Percentiles rank a stretch among this genome's conserved stretches.
These are phyloP conservation scores for Leptinotarsa rubiginosa DNA, from an alignment of 2,888 invertebrate genomes.

Conservation along the genomic window DNA sequence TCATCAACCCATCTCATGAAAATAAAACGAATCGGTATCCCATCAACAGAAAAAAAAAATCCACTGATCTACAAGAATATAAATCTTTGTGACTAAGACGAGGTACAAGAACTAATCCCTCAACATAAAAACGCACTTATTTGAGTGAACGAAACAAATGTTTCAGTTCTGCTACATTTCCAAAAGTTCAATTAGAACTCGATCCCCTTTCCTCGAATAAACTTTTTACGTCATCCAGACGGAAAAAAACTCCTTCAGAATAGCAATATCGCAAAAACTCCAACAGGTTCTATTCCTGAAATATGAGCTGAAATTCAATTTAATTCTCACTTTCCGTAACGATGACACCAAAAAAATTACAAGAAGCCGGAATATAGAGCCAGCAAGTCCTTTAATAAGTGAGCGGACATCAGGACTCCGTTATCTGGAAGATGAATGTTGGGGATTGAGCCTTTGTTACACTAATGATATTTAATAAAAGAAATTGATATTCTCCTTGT, in stretches of 20 bases:
- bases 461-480: constrained; percentile 60
- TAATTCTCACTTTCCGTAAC: constrained; percentile 20
- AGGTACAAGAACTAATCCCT: too few relatives aligned
- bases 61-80: too few relatives aligned
- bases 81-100: too few relatives aligned
- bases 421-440: constrained; percentile 56
- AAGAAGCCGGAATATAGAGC: constrained; percentile 33
- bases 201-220: neutral
- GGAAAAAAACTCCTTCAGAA: neutral
- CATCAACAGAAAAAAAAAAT: too few relatives aligned
- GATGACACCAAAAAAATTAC: constrained; percentile 28
- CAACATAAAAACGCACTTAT: neutral
- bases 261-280: neutral
- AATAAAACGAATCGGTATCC: too few relatives aligned
- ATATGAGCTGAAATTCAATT: constrained; percentile 24
- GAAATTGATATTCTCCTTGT: constrained; percentile 56
- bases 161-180: neutral
- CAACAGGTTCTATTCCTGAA: constrained; percentile 22
- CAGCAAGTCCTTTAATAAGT: constrained; percentile 43
- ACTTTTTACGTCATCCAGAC: neutral
- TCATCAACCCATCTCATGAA: too few relatives aligned
- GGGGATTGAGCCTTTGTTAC: constrained; percentile 54
- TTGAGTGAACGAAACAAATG: neutral
- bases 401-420: constrained; percentile 48
- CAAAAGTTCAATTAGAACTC: neutral